Evolutionary conservation across 2,888 invertebrate species (phyloP).

Genomic region (Acanthopleura granulata): DNA sequence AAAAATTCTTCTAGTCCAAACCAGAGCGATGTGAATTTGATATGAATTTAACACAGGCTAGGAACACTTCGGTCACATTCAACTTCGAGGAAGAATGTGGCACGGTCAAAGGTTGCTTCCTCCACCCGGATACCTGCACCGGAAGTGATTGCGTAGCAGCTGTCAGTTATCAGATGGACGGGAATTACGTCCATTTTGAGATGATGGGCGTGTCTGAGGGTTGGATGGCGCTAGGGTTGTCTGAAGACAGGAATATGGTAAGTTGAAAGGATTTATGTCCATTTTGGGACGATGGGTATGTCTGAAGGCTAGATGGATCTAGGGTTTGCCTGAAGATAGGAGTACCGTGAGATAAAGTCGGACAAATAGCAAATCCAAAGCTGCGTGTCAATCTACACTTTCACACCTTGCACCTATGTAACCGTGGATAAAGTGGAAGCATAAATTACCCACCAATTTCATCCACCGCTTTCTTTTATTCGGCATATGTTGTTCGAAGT

Average conservation of each 20-base stretch:
- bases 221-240: conserved; percentile 1
- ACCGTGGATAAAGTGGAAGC: no score
- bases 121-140: conserved; percentile 23
- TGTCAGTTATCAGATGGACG: conserved; percentile 19
- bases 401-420: no score
- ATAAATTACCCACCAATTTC: no score
- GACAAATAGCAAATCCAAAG: no score
- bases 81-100: conserved; percentile 19
- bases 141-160: conserved; percentile 22
- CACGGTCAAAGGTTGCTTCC: conserved; percentile 25
- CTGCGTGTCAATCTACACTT: no score
- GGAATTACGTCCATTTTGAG: conserved; percentile 21
- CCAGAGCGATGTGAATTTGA: background rate
- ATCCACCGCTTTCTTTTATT: no score
- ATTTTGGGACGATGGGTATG: no score
- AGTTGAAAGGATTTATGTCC: background rate
- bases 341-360: no score
- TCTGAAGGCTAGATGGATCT: no score
- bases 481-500: no score
- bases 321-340: no score
- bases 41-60: background rate
- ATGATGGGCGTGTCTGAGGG: conserved; percentile 17
- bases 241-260: conserved; percentile 8
- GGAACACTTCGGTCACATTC: background rate
- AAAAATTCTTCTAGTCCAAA: background rate